Base-by-base conservation (phyloP, 1,140 invertebrate species). In the Ooceraea biroi region DNA sequence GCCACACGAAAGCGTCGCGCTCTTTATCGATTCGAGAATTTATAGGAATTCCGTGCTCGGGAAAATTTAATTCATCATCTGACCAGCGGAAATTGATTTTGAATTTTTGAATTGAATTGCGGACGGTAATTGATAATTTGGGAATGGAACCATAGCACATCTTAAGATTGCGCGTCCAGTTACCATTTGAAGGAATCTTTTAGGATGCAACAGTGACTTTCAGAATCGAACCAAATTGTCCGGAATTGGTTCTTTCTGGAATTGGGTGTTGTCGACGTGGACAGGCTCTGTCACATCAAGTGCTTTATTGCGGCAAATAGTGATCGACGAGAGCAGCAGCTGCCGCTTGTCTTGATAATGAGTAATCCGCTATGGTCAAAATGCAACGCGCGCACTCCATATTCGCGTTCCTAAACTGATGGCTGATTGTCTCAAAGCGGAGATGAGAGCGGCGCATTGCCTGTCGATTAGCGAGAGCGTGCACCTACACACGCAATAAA, bases 361-460 rank as follows among this genome's bases (percentile, higher is more conserved):
- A 30, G 14, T 71, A 71, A 80, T 46, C 41, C 22, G 22, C 12
- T 46, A 17, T 41, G n/a, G 22, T 30, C 17, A 71, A 71, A 55
- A 46, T 27, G 22, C 25, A 69, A 25, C 22, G 25, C 14, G 46
- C 66, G 22, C 46, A 46, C 30, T 65, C 19, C 25, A 30, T 27
- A 46, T 58, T 52, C 48, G 36, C 22, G 30, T 7, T 30, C 41
- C 41, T 41, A 80, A 80, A 80, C 25, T n/a, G n/a, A 44, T 36
- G 50, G 22, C 25, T 66, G 65, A 80, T 71, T 80, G 76, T 71
- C 65, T 80, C 66, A 46, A 58, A 58, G 52, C 74, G 0, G 25
- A 50, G 17, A 55, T 36, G 63, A 58, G 65, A 80, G 36, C 2
- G 25, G 65, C 41, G n/a, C 36, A 57, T 17, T 80, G 36, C 19